Evolutionary conservation across 1,140 invertebrate species (phyloP).

Genomic region (Muscidifurax raptorellus): DNA sequence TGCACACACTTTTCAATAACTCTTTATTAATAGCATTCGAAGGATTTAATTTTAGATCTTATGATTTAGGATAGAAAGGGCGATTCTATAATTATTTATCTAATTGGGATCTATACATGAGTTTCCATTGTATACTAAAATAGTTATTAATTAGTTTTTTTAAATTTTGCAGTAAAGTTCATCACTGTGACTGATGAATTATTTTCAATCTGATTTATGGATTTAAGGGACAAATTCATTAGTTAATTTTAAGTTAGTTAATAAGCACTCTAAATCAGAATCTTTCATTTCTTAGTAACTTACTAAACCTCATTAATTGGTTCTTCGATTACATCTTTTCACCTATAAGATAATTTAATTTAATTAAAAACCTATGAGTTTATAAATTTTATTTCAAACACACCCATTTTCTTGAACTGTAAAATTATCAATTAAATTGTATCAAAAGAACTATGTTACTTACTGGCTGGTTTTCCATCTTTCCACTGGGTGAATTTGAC

Average conservation of each 20-base stretch:
- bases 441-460: conserved; percentile 70
- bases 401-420: not conserved
- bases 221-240: not conserved
- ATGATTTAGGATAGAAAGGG: not conserved
- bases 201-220: not conserved
- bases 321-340: conserved; percentile 58
- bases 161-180: too few relatives aligned
- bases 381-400: conserved; percentile 5
- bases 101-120: too few relatives aligned
- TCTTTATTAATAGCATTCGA: not conserved
- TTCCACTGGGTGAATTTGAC: conserved; percentile 90
- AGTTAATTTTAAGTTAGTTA: not conserved
- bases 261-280: not conserved
- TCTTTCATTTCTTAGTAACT: conserved; percentile 47
- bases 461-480: conserved; percentile 89
- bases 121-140: too few relatives aligned
- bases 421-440: conserved; percentile 27
- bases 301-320: conserved; percentile 52
- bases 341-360: conserved; percentile 65
- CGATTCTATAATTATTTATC: too few relatives aligned
- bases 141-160: too few relatives aligned
- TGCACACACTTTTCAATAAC: not conserved
- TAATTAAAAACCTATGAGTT: too few relatives aligned
- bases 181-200: not conserved
- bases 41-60: not conserved